Evolutionary conservation across 2,113 vertebrate species (phyloP), one percentile per base, ranked within the genome.

Genomic region (Peromyscus polionotus): DNA sequence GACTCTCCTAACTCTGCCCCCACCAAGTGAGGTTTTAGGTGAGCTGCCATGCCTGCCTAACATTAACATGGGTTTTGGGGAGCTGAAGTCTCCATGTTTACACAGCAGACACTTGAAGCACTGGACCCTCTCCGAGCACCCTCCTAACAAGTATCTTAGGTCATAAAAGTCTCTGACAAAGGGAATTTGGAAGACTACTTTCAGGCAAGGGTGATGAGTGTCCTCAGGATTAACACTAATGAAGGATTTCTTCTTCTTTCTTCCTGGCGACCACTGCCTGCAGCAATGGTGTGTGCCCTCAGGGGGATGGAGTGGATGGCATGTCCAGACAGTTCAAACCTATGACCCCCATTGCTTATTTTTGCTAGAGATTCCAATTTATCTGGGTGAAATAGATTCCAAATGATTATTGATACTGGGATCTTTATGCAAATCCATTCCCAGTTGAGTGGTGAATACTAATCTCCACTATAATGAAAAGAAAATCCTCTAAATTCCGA

Each of bases 401-500:
- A 98, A 98, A 98, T 98, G 96, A 48, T 96, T 98, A 98, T 42
- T 97, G 97, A 98, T 90, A 98, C 93, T 91, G n/a, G 31, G 91
- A 98, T 98, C 93, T 97, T 97, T 98, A 97, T n/a, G 76, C 88
- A 98, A 98, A 98, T 96, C 94, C 93, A 96, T 97, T 97, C 98
- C 97, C 67, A 68, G 96, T 97, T 98, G 94, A 97, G 93, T 57
- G 97, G 92, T 96, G 95, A 97, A 98, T 72, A 95, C 97, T 98
- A 98, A 98, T 98, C 98, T 97, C 76, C 45, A 83, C 20, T 76
- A 80, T 97, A 98, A 98, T 98, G 95, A 97, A 98, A 98, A 98
- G 89, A 76, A 98, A 98, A 98, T 94, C 92, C 95, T 97, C 88
- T 75, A 96, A 98, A 57, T 96, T 98, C 24, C 97, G 85, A 91